Base-by-base conservation (phyloP, 1,140 invertebrate species). In the Andrena cerasifolii region DNA sequence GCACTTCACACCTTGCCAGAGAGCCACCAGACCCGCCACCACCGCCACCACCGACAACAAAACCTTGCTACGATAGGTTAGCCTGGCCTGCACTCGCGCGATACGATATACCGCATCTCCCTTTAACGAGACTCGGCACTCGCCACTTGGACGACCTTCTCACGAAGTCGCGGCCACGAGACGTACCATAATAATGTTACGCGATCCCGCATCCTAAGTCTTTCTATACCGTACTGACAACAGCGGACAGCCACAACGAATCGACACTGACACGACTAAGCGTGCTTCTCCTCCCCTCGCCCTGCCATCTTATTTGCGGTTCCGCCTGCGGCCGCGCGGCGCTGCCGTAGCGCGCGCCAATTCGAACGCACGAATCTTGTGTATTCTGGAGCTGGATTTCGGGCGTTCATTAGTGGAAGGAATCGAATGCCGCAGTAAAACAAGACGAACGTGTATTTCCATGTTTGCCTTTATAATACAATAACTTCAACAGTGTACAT, bases 161-260 rank as follows among this genome's bases (percentile, higher is more conserved):
- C 85, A 80, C 83, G 67, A 78, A 79, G 72, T 79, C 83, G 79
- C 82, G 78, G 62, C 80, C 77, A 81, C 86, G 86, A 87, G 83
- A 87, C 76, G 61, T 66, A 77, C 79, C 67, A 67, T 72, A 80
- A 67, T 72, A 80, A 84, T 72, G 82, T 84, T 84, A 80, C 76
- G 65, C 87, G 85, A 86, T 86, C 86, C 83, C 84, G 76, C 88
- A 88, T 90, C 82, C 87, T 88, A 83, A 40, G 82, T 85, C 56
- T 67, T 54, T 43, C 40, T 45, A 76, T 36, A 47, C 28, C 71
- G 65, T 61, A 68, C 78, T 47, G 31, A 59, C 49, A 67, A 68
- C 68, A 53, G 26, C 59, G 51, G 28, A 70, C 26, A 33, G 51
- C 79, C 36, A 36, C 80, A 82, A 61, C 72, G 78, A 83, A 68